phyloP scores from a whole-genome alignment of 2,888 invertebrate species.

The Cephus pulcher region DNA sequence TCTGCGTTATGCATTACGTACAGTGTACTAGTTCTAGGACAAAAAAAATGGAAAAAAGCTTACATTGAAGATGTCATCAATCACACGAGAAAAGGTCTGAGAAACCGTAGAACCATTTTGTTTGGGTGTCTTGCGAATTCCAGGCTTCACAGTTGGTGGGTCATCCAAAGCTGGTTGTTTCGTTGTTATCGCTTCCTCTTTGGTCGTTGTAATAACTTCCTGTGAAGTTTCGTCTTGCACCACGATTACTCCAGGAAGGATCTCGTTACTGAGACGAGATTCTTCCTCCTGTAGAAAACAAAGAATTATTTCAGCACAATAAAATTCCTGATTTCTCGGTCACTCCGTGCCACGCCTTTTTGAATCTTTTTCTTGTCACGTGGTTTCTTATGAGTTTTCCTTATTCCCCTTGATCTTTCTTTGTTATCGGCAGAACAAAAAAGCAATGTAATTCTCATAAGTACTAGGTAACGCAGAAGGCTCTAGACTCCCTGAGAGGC shows the following conservation, averaged over 20 bases:
- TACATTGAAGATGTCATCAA: slow-evolving; percentile 20
- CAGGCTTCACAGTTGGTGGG: slow-evolving; percentile 14
- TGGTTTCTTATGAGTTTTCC: neutral
- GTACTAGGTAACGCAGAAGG: neutral
- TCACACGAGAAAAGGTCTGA: slow-evolving; percentile 16
- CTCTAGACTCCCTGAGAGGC: neutral
- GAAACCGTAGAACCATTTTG: neutral
- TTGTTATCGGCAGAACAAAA: neutral
- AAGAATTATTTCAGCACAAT: neutral
- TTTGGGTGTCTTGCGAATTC: slow-evolving; percentile 9
- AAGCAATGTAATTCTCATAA: neutral
- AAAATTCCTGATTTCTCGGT: neutral
- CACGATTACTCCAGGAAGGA: slow-evolving; percentile 14
- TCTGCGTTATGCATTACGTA: neutral
- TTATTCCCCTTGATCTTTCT: neutral
- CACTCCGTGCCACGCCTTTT: neutral
- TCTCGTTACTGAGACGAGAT: slow-evolving; percentile 22
- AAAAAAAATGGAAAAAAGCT: neutral
- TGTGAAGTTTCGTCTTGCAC: slow-evolving; percentile 10
- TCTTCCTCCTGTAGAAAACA: slow-evolving; percentile 3
- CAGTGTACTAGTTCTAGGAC: neutral
- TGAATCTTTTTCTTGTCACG: neutral
- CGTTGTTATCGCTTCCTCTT: neutral
- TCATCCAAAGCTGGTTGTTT: slow-evolving; percentile 17
- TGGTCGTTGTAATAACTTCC: neutral